Base-by-base conservation (phyloP, 2,113 vertebrate genomes). In the Rostratula benghalensis region DNA sequence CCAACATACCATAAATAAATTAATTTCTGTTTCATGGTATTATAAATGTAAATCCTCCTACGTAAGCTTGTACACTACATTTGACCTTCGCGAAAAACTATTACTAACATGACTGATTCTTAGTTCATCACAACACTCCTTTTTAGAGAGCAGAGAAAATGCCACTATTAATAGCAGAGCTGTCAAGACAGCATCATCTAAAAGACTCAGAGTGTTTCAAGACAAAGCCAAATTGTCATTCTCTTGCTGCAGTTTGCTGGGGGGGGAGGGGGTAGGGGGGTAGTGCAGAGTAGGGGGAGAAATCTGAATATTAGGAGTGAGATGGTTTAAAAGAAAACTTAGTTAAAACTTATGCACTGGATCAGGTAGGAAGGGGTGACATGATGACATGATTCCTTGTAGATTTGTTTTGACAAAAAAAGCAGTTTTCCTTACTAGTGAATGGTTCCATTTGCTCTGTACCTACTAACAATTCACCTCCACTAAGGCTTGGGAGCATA, bases 191-290 rank as follows among this genome's bases (percentile, higher is more conserved):
- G 53, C 46, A 91, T 96, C 91, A 97, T 74, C 96, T 90, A 20
- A 90, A 93, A 96, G 64, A 86, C 65, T 91, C 61, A 48, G 71
- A 90, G 37, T 45, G 46, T 88, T 97, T 94, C 87, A 97, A 97
- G 94, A 97, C 92, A 97, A 94, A 96, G 89, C 70, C 64, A 69
- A 70, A 64, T 96, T 97, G 87, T 91, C 91, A 96, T 65, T 84
- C 59, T 74, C 37, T 88, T 86, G 41, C 67, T 91, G 51, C 63
- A 84, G 74, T 53, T 95, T 68, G 90, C 45, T 39, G 18, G 45
- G 15, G 17, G 39, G 56, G 53, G n/a, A n/a, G n/a, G n/a, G n/a
- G n/a, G n/a, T n/a, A n/a, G 48, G 12, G 18, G 15, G 43, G 43
- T 6, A 45, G 43, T 13, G 43, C 13, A 17, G 16, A 45, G 43